These are phyloP conservation scores for Chrysochloris asiatica DNA, from an alignment of 2,113 vertebrate species.

Conservation along the genomic window DNA sequence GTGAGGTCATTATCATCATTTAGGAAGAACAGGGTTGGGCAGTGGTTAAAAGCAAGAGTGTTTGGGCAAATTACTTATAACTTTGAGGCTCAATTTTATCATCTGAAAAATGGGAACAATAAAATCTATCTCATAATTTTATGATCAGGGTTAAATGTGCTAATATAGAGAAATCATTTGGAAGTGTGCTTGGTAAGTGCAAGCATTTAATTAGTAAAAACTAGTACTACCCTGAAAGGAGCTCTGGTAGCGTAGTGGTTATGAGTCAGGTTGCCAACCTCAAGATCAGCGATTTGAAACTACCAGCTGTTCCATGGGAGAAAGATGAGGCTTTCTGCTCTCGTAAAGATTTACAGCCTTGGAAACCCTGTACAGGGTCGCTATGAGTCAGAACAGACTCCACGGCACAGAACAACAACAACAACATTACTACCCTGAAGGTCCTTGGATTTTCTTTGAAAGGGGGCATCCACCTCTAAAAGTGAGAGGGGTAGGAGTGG, in stretches of 20 bases:
- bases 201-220: neutral
- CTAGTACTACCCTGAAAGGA: neutral
- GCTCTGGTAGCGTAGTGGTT: no score
- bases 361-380: no score
- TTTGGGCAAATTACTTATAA: neutral
- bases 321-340: no score
- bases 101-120: neutral
- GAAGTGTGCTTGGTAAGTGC: neutral
- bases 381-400: no score
- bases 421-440: no score
- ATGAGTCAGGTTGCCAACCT: no score
- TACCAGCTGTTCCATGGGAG: no score
- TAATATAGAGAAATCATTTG: neutral
- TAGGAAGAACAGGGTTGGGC: neutral
- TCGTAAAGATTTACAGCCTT: no score
- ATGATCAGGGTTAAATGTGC: neutral
- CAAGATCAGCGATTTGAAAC: no score
- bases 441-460: no score
- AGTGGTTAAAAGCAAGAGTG: neutral
- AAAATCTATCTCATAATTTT: neutral
- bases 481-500: neutral
- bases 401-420: no score
- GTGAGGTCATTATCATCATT: neutral
- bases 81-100: neutral
- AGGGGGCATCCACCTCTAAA: neutral